Evolutionary conservation across 2,113 vertebrate species (phyloP).

Genomic region (Perognathus longimembris): DNA sequence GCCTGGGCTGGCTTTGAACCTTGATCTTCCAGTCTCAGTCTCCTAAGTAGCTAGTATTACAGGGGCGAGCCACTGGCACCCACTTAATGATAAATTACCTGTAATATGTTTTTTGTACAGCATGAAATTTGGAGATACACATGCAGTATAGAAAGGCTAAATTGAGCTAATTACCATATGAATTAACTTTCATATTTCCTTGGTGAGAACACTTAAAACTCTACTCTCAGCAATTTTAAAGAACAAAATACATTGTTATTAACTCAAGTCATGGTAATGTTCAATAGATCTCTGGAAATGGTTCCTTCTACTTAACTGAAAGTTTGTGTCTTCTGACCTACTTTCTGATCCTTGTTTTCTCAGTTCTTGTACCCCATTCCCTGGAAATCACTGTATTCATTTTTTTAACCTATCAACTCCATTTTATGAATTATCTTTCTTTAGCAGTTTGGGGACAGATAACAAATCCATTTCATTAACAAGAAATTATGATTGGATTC

Average conservation of each 20-base stretch:
- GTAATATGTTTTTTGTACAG: background rate
- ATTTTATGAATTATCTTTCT: background rate
- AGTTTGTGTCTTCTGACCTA: background rate
- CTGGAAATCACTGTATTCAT: background rate
- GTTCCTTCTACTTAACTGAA: background rate
- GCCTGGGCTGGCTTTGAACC: too few relatives aligned
- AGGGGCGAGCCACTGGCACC: too few relatives aligned
- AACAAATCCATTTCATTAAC: conserved; percentile 14
- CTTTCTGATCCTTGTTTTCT: background rate
- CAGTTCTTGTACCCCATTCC: background rate
- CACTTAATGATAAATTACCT: too few relatives aligned
- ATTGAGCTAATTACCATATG: background rate
- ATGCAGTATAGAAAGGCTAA: background rate
- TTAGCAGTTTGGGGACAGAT: background rate
- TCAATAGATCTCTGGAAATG: background rate
- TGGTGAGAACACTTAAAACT: background rate
- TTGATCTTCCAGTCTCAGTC: too few relatives aligned
- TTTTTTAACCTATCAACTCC: background rate
- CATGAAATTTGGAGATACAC: background rate
- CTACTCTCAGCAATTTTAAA: background rate
- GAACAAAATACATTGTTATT: background rate
- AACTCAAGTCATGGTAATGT: background rate
- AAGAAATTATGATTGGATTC: background rate
- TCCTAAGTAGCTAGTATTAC: too few relatives aligned
- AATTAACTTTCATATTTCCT: background rate